These are phyloP conservation scores for Eubasilissa splendida DNA, from an alignment of 2,888 invertebrate species.

Conservation along the genomic window DNA sequence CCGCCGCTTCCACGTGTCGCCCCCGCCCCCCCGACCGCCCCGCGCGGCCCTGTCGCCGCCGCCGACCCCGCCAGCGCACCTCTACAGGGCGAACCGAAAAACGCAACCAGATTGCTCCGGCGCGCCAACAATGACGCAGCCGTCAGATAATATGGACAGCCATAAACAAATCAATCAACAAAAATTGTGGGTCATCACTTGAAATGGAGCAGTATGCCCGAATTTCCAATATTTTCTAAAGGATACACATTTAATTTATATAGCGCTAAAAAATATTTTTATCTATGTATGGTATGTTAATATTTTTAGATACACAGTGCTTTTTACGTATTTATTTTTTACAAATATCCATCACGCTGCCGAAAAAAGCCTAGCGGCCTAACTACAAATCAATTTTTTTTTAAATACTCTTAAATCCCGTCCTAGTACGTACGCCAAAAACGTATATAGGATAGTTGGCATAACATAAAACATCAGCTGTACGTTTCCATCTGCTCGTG, in stretches of 20 bases:
- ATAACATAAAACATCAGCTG: too few relatives aligned
- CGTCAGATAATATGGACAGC: conserved; percentile 24
- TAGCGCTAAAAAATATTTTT: background rate
- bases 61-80: background rate
- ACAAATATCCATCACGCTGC: too few relatives aligned
- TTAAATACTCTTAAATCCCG: too few relatives aligned
- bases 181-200: conserved; percentile 24
- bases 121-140: conserved; percentile 16
- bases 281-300: background rate
- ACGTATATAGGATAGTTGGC: too few relatives aligned
- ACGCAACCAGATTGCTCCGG: conserved; percentile 24
- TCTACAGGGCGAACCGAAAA: conserved; percentile 28
- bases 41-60: background rate
- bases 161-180: conserved; percentile 38
- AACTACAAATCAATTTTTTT: too few relatives aligned
- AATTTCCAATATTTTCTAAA: background rate
- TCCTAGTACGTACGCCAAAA: too few relatives aligned
- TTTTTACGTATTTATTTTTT: too few relatives aligned
- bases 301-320: background rate
- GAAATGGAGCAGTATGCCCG: background rate
- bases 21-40: background rate
- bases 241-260: background rate
- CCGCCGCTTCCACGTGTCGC: conserved; percentile 35
- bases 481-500: too few relatives aligned
- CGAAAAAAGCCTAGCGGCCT: too few relatives aligned